Evolutionary conservation across 2,797 vertebrate genomes (phyloP), one percentile per base, ranked within the genome.

Genomic region (Syndactyla subalaris): DNA sequence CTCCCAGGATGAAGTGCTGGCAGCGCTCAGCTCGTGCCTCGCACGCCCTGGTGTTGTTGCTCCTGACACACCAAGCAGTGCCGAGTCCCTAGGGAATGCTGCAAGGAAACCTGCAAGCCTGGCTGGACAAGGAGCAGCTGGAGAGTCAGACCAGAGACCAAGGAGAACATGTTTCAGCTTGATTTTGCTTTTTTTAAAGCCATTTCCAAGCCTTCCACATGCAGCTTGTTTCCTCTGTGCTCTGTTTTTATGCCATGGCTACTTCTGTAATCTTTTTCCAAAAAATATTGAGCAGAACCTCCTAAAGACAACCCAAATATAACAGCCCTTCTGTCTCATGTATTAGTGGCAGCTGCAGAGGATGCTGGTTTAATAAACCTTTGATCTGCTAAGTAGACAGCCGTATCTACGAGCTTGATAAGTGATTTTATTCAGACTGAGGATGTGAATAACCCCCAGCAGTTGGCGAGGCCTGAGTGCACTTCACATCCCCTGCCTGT

Each of bases 51-150:
- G 0, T 87, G 80, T 14, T 85, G 87, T 13, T 77, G 93, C 68
- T 80, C 75, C 10, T 39, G 85, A 89, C 75, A 83, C 82, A 21
- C 27, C 0, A 3, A 85, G 95, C 85, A 18, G 46, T 72, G 92
- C 88, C 92, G 85, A 89, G 73, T 85, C 85, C 54, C 36, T 2
- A 0, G 85, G 76, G 89, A 89, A 39, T 0, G 7, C 46, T 61
- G 65, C 87, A 54, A 20, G 12, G 61, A 41, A 85, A 83, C 65
- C 58, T 80, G 84, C 71, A 30, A n/a, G 89, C 48, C 87, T 88
- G 72, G 75, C 75, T 95, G 72, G 41, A 92, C 74, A 63, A 92
- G 91, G 21, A 94, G 72, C 89, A 95, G 94, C 92, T 92, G 75
- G 3, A 66, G 66, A 71, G n/a, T 20, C 34, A 91, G 78, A n/a